Base-by-base conservation (phyloP, 2,888 invertebrate species). In the Rhagium mordax region DNA sequence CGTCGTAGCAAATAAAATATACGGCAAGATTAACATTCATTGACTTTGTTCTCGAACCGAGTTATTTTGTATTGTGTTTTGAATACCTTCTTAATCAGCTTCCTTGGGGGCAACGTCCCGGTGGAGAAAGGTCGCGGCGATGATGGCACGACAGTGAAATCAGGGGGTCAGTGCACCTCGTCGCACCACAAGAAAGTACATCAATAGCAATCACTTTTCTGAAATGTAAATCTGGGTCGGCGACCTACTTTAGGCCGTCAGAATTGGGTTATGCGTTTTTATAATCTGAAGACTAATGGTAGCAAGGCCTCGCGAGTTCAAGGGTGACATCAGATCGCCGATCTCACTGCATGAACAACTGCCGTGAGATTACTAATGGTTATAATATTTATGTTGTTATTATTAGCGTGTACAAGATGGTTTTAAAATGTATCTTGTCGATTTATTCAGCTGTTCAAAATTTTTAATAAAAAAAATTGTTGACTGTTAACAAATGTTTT, bases 231-330 rank as follows among this genome's bases (percentile, higher is more conserved):
- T 81, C 81, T 83, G 78, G 81, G 83, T 77, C 81, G 77, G 55
- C 76, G 81, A 80, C 83, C 82, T 74, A 83, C 81, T 81, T 82
- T 79, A 55, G 70, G 51, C 72, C 79, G 72, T 70, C 75, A 81
- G 83, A 85, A 85, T 84, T 84, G 82, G 84, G 84, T 84, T 84
- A 83, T 78, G 78, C 81, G 79, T 84, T 83, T 82, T 83, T 76
- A 75, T 77, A 29, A 74, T 70, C 47, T 48, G 64, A 76, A 76
- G 75, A 75, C 60, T 76, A 76, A 76, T 76, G 74, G 76, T 77
- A 77, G 78, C 79, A 78, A 80, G 78, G 78, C 77, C 77, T 76
- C 60, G 73, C 68, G 78, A 76, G 78, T 77, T 79, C 79, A 79
- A 79, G 79, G 79, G 78, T 78, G 78, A 76, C 68, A 65, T 62